Conservation (phyloP, 2,888 invertebrate species). For the Phania funesta region DNA sequence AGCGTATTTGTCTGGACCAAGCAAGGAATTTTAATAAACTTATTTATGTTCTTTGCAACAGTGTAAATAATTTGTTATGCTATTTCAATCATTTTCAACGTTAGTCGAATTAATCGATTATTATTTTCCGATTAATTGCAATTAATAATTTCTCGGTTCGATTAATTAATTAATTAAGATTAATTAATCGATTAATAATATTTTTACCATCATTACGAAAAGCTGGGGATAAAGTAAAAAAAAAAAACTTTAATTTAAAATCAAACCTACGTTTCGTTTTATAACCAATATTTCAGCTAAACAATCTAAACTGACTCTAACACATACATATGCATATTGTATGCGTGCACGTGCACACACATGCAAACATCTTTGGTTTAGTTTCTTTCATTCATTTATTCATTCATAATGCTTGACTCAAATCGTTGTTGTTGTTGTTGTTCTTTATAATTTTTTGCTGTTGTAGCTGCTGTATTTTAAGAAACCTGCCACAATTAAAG, state of each 20-base stretch:
- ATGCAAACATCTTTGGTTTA: neutral
- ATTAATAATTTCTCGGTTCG: no score
- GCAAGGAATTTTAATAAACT: no score
- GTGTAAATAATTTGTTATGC: no score
- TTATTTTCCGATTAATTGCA: no score
- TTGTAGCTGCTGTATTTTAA: slow-evolving; percentile 15
- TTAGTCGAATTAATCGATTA: no score
- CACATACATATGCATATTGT: neutral
- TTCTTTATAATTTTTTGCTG: neutral
- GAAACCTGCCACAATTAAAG: slow-evolving; percentile 60
- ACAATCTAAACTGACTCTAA: neutral
- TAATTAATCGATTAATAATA: no score
- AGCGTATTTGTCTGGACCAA: no score
- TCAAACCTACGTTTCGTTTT: slow-evolving; percentile 54
- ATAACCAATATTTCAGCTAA: slow-evolving; percentile 55
- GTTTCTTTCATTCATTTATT: slow-evolving; percentile 62
- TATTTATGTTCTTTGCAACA: no score
- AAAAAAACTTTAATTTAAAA: slow-evolving; percentile 2
- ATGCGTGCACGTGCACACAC: neutral
- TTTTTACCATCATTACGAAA: no score
- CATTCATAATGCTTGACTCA: slow-evolving; percentile 62
- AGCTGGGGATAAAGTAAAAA: no score
- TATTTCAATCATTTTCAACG: no score
- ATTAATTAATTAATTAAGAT: no score
- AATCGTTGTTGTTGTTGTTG: neutral